These are phyloP conservation scores for Hippolais icterina DNA, from an alignment of 2,113 vertebrate species.

Conservation along the genomic window DNA sequence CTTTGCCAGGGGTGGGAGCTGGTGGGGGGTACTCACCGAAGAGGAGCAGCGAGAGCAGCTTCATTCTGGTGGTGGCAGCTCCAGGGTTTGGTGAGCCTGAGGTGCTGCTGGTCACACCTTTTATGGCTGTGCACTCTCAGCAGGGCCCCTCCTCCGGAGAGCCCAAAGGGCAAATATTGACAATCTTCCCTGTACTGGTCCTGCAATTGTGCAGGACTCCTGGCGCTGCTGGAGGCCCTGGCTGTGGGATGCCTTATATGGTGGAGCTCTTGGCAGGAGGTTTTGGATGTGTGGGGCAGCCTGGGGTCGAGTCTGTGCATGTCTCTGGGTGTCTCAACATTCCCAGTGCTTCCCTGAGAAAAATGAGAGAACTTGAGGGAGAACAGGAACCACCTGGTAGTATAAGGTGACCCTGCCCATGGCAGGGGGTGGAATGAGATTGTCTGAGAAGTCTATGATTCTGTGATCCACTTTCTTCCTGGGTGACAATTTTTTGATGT, in stretches of 20 bases:
- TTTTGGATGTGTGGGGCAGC: not conserved
- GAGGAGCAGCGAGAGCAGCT: not conserved
- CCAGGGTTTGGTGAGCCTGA: rapidly evolving
- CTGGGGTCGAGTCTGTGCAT: rapidly evolving
- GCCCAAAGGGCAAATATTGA: not conserved
- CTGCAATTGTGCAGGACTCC: not conserved
- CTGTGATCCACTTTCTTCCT: not conserved
- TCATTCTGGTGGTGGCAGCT: not conserved
- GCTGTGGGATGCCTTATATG: rapidly evolving
- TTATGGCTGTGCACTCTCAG: rapidly evolving
- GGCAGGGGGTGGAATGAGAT: not conserved
- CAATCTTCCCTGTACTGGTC: not conserved
- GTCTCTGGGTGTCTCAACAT: not conserved
- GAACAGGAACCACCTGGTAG: rapidly evolving
- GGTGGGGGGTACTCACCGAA: not conserved
- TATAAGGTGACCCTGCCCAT: not conserved
- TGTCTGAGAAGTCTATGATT: not conserved
- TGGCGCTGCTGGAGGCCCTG: rapidly evolving
- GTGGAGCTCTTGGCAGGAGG: not conserved
- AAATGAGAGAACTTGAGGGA: not conserved
- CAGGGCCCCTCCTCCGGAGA: not conserved
- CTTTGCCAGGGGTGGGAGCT: not conserved
- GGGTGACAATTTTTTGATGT: not conserved
- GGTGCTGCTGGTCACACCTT: rapidly evolving
- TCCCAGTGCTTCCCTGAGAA: not conserved